A percentile compares a stretch with the other conserved stretches of the same genome.
These are phyloP conservation scores for Xylocopa sonorina DNA, from an alignment of 1,140 invertebrate species.

Conservation along the genomic window DNA sequence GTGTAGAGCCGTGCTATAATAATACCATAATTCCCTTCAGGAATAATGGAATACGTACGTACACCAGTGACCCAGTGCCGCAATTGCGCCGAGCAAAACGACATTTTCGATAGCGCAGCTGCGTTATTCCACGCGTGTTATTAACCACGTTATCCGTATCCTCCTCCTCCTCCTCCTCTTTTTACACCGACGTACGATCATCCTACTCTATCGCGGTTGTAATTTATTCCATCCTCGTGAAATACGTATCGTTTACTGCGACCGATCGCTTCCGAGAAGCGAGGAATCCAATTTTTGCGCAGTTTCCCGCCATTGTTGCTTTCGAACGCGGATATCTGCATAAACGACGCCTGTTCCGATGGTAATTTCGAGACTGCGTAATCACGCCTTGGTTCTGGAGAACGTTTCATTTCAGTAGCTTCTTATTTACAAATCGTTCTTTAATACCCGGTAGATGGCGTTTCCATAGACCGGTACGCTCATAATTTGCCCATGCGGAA, in stretches of 20 bases:
- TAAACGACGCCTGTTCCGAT: background rate
- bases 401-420: no score
- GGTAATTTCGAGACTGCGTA: background rate
- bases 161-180: no score
- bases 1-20: slow-evolving; percentile 46
- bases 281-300: slow-evolving; percentile 26
- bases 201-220: background rate
- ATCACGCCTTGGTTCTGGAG: background rate
- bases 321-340: background rate
- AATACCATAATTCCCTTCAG: slow-evolving; percentile 34
- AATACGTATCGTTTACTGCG: background rate
- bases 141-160: slow-evolving; percentile 10
- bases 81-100: slow-evolving; percentile 22
- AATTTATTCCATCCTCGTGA: slow-evolving; percentile 1
- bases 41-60: slow-evolving; percentile 44
- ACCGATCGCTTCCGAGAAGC: background rate
- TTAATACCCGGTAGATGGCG: no score
- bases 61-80: slow-evolving; percentile 41
- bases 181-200: background rate
- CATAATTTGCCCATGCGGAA: no score
- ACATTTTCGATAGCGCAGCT: slow-evolving; percentile 23
- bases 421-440: no score
- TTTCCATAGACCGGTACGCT: no score
- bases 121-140: slow-evolving; percentile 18
- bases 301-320: slow-evolving; percentile 18